These are phyloP conservation scores for Mola mola DNA, from an alignment of 2,113 vertebrate species.

Conservation along the genomic window DNA sequence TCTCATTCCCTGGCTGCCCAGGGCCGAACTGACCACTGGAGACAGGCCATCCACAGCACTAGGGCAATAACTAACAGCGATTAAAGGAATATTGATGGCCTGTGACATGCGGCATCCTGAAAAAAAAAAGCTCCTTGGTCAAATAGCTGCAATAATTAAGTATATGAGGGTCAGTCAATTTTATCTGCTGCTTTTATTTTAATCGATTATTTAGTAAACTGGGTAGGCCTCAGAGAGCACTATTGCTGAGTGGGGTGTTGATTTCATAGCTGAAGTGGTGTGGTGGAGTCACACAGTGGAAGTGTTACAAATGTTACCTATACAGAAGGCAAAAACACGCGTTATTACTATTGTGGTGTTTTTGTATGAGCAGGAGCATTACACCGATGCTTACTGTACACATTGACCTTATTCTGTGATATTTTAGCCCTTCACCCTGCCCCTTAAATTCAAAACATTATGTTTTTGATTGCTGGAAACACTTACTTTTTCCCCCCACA, in stretches of 20 bases:
- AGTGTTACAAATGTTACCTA: conserved; percentile 16
- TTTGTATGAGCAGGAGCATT: conserved; percentile 12
- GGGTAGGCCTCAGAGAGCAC: conserved; percentile 81
- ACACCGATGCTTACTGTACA: too few species aligned
- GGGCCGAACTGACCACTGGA: conserved; percentile 81
- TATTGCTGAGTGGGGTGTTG: conserved; percentile 84
- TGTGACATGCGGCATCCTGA: conserved; percentile 85
- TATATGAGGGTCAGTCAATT: conserved; percentile 92
- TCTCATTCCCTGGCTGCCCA: conserved; percentile 76
- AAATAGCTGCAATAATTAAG: conserved; percentile 92
- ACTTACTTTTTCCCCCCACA: neutral
- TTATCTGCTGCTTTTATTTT: conserved; percentile 92
- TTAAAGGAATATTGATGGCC: conserved; percentile 89
- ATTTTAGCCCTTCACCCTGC: neutral
- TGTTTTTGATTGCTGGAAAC: conserved; percentile 11
- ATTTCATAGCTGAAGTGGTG: conserved; percentile 66
- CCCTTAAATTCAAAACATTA: conserved; percentile 21
- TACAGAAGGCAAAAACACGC: neutral
- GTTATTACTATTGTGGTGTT: neutral
- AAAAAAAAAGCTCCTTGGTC: conserved; percentile 85
- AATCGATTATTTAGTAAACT: conserved; percentile 89
- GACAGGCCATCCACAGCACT: conserved; percentile 79
- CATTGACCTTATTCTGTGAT: conserved; percentile 16
- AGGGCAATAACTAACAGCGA: conserved; percentile 85
- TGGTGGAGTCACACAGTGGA: conserved; percentile 51